A percentile compares a stretch with the other conserved stretches of the same genome.
phyloP scores from a whole-genome alignment of 1,140 invertebrate species.

The Zaprionus tsacasi region DNA sequence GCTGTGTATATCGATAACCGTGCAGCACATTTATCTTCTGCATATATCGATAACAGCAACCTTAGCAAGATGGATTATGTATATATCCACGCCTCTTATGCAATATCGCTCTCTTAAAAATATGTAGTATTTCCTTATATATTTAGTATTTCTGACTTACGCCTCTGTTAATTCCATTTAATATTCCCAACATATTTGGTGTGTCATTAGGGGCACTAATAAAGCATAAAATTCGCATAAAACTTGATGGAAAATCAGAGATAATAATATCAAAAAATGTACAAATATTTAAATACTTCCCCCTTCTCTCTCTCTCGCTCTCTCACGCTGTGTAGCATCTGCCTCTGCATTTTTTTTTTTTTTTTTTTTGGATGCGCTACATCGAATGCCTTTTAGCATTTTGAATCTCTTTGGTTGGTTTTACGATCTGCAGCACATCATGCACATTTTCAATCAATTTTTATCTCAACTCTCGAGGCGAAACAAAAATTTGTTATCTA shows the following conservation, averaged over 20 bases:
- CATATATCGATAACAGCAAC: slow-evolving; percentile 45
- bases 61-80: not conserved
- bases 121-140: not conserved
- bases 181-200: slow-evolving; percentile 6
- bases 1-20: slow-evolving; percentile 29
- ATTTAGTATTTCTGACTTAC: not conserved
- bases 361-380: slow-evolving; percentile 22
- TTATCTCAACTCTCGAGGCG: slow-evolving; percentile 13
- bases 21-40: slow-evolving; percentile 10
- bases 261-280: slow-evolving; percentile 15
- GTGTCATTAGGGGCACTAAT: slow-evolving; percentile 13
- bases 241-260: slow-evolving; percentile 14
- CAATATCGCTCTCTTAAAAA: not conserved
- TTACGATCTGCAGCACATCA: slow-evolving; percentile 36
- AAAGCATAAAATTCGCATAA: slow-evolving; percentile 44
- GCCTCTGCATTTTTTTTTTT: slow-evolving; percentile 12
- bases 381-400: slow-evolving; percentile 57
- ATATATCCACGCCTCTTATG: not conserved
- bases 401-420: slow-evolving; percentile 16
- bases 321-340: not conserved
- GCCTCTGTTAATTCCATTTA: not conserved
- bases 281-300: slow-evolving; percentile 10
- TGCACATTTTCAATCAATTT: slow-evolving; percentile 43
- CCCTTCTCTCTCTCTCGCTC: not conserved
- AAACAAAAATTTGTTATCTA: slow-evolving; percentile 27